These are phyloP conservation scores for Salvelinus alpinus DNA, from an alignment of 2,113 vertebrate species.

Conservation along the genomic window DNA sequence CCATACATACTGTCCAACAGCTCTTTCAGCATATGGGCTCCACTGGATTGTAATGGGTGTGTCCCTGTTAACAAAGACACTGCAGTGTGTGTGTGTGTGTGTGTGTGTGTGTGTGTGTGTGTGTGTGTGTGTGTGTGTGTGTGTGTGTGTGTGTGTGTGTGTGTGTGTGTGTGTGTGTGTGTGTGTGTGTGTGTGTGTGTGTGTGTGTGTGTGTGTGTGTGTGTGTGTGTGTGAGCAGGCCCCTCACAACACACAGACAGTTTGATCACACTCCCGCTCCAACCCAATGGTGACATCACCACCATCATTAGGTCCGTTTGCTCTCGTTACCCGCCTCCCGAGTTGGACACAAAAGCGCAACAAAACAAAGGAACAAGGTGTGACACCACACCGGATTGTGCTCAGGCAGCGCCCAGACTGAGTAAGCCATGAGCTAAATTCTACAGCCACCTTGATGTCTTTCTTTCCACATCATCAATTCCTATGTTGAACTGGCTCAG, in stretches of 20 bases:
- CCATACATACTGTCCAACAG: no score
- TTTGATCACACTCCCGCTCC: slow-evolving; percentile 38
- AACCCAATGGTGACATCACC: slow-evolving; percentile 58
- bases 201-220: not conserved
- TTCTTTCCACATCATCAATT: slow-evolving; percentile 65
- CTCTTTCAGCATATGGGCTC: no score
- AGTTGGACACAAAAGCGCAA: slow-evolving; percentile 33
- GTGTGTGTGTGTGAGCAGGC: slow-evolving; percentile 4
- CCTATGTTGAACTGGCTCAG: slow-evolving; percentile 47
- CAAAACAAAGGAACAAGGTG: slow-evolving; percentile 60
- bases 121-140: no score
- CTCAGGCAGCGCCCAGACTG: slow-evolving; percentile 31
- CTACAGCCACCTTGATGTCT: slow-evolving; percentile 44
- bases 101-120: no score
- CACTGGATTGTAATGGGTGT: no score
- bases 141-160: no score
- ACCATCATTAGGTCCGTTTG: slow-evolving; percentile 19
- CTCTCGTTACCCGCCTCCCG: slow-evolving; percentile 33
- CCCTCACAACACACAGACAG: slow-evolving; percentile 20
- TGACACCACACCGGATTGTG: slow-evolving; percentile 37
- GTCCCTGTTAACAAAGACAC: no score
- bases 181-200: no score
- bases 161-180: not conserved
- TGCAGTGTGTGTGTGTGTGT: not conserved
- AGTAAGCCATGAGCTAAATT: slow-evolving; percentile 43